Conservation (phyloP, 2,888 invertebrate genomes). For the Apodemia duryi region DNA sequence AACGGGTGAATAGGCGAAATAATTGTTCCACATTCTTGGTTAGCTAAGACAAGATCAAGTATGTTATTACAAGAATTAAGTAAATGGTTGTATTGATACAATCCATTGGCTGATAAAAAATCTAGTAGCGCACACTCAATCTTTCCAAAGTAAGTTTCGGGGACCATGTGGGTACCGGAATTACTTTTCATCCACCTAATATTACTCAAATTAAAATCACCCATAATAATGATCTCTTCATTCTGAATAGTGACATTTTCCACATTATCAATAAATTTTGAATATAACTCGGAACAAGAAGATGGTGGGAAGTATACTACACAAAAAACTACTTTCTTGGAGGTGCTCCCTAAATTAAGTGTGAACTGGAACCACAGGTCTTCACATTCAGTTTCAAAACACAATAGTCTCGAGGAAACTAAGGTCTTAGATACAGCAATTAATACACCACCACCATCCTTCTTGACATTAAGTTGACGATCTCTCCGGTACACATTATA, state of each 20-base stretch:
- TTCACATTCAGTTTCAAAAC: conserved; percentile 7
- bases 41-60: conserved; percentile 1
- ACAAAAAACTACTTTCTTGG: neutral
- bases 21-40: neutral
- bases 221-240: neutral
- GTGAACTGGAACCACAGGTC: neutral
- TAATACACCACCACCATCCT: conserved; percentile 14
- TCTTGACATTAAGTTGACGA: conserved; percentile 5
- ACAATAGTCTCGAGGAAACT: neutral
- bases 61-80: neutral
- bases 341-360: neutral
- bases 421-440: conserved; percentile 4
- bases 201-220: conserved; percentile 10
- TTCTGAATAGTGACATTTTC: neutral
- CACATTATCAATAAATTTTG: neutral
- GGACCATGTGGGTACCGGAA: neutral
- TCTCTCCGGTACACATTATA: conserved; percentile 18
- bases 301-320: neutral
- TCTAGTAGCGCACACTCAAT: neutral
- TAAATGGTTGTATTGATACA: conserved; percentile 1
- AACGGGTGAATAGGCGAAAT: neutral
- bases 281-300: neutral
- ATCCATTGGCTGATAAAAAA: neutral
- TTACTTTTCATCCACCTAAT: neutral
- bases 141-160: neutral